Evolutionary conservation across 2,797 vertebrate genomes (phyloP).

Genomic region (Cottoperca gobio): DNA sequence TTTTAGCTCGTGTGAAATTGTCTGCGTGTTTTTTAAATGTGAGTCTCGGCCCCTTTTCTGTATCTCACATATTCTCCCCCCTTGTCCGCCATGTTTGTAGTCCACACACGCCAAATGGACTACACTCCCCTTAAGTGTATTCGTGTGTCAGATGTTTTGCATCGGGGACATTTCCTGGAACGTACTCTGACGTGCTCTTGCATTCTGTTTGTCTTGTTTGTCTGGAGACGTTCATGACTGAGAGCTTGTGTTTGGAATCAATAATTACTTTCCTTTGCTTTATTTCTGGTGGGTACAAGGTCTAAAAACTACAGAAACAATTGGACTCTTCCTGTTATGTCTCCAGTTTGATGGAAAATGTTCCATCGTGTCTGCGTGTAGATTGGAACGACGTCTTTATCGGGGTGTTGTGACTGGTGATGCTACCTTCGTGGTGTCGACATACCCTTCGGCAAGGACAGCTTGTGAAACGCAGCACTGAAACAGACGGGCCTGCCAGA

Average conservation of each 20-base stretch:
- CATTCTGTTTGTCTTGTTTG: too few relatives aligned
- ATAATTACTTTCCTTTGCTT: not conserved
- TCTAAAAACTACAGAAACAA: not conserved
- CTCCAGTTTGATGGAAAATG: not conserved
- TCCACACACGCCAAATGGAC: not conserved
- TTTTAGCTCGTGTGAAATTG: not conserved
- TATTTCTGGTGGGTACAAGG: too few relatives aligned
- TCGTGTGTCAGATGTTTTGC: not conserved
- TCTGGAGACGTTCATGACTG: too few relatives aligned
- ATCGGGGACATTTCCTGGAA: too few relatives aligned
- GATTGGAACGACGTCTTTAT: constrained; percentile 16
- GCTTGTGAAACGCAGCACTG: constrained; percentile 9
- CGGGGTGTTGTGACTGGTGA: constrained; percentile 19
- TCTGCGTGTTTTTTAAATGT: constrained; percentile 3
- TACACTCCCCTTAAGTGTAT: not conserved
- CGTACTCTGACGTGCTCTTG: too few relatives aligned
- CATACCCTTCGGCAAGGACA: constrained; percentile 8
- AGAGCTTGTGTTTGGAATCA: too few relatives aligned
- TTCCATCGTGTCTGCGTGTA: not conserved
- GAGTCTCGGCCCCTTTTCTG: not conserved
- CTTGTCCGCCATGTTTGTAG: not conserved
- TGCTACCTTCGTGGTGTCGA: not conserved
- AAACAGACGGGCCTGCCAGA: constrained; percentile 11
- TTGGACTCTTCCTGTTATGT: not conserved
- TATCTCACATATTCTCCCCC: not conserved